Conservation (phyloP, 2,113 vertebrate genomes). For the Psittacula cyanocephala region DNA sequence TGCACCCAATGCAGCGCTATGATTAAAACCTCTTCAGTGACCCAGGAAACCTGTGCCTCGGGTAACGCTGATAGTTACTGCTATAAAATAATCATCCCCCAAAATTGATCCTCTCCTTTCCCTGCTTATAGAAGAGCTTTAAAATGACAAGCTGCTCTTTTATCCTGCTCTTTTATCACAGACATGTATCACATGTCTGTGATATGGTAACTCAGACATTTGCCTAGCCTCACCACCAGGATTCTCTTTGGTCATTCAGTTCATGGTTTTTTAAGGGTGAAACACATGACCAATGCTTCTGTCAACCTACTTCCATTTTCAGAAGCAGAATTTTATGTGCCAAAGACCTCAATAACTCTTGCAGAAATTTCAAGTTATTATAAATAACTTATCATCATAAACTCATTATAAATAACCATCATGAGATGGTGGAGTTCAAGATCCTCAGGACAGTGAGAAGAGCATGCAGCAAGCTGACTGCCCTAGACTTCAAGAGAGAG, state of each 20-base stretch:
- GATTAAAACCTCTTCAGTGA: neutral
- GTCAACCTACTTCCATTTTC: neutral
- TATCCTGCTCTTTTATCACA: neutral
- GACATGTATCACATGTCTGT: neutral
- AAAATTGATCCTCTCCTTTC: accelerated
- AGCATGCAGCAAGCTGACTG: too few species aligned
- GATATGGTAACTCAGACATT: neutral
- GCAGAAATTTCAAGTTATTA: neutral
- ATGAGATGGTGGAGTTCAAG: too few species aligned
- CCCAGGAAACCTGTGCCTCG: too few species aligned
- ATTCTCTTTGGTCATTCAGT: neutral
- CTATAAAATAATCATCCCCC: neutral
- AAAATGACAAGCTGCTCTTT: neutral
- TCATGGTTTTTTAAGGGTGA: neutral
- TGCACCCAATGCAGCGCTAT: accelerated
- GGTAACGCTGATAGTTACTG: neutral
- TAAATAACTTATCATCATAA: neutral
- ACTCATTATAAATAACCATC: too few species aligned
- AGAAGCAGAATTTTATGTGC: neutral
- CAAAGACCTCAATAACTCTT: neutral
- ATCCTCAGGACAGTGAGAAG: too few species aligned
- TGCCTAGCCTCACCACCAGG: neutral
- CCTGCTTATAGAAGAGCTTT: neutral
- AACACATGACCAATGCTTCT: neutral
- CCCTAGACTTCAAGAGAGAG: too few species aligned